Percentiles rank a stretch among this genome's conserved stretches.
Evolutionary conservation across 2,888 invertebrate species (phyloP).

Genomic region (Troides oblongomaculatus): DNA sequence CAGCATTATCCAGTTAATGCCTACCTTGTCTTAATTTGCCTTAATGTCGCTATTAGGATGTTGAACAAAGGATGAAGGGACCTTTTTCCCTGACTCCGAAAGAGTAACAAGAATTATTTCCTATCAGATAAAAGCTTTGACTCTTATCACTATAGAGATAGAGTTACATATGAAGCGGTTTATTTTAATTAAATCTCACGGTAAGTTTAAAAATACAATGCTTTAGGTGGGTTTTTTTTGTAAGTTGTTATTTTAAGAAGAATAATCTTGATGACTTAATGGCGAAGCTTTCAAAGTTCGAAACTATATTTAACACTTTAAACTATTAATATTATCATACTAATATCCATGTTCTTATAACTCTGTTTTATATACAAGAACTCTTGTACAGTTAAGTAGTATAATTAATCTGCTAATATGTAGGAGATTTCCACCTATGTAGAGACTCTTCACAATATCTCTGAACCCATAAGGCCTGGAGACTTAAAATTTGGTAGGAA

Average conservation of each 20-base stretch:
- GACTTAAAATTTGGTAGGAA: no score
- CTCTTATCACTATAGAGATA: background rate
- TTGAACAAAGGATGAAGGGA: constrained; percentile 24
- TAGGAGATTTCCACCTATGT: no score
- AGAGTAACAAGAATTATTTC: constrained; percentile 7
- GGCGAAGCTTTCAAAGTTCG: background rate
- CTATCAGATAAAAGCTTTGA: constrained; percentile 4
- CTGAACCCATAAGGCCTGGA: no score
- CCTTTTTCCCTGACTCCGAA: background rate
- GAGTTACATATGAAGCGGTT: background rate
- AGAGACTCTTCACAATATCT: no score
- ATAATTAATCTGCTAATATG: no score
- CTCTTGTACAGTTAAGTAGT: no score
- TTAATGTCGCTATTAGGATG: constrained; percentile 27
- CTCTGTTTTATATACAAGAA: no score
- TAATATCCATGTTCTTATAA: no score
- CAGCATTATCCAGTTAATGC: constrained; percentile 21
- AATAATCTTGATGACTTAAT: background rate
- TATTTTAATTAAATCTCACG: background rate
- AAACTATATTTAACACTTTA: background rate
- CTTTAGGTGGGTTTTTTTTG: background rate
- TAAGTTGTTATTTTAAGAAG: background rate
- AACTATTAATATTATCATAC: background rate
- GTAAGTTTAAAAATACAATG: background rate
- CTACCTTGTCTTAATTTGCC: constrained; percentile 25